A percentile compares a stretch with the other conserved stretches of the same genome.
Evolutionary conservation across 2,113 vertebrate genomes (phyloP).

Genomic region (Bubalus kerabau): DNA sequence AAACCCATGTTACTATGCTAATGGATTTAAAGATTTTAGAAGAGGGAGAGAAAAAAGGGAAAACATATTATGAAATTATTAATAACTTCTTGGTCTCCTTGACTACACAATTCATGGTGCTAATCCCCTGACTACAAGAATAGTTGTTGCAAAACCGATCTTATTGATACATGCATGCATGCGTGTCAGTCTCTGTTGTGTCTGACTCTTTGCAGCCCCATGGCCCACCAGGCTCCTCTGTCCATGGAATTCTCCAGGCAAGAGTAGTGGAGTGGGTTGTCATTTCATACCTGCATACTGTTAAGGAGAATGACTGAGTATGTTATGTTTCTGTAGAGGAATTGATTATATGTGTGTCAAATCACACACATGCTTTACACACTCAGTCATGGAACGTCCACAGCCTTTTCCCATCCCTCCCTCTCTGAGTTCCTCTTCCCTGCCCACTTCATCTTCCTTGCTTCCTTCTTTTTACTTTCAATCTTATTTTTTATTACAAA

Average conservation of each 20-base stretch:
- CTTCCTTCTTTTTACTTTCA: neutral
- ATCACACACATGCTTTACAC: fast-evolving
- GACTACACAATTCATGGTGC: neutral
- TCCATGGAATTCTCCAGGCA: neutral
- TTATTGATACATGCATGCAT: neutral
- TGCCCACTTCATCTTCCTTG: fast-evolving
- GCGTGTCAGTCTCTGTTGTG: fast-evolving
- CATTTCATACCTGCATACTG: neutral
- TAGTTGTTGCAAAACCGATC: neutral
- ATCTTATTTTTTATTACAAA: neutral
- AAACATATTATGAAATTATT: neutral
- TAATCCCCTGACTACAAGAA: neutral
- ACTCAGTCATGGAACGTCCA: fast-evolving
- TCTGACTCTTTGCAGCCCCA: neutral
- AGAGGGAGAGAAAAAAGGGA: neutral
- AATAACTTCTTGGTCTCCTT: neutral
- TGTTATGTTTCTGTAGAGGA: neutral
- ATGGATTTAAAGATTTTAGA: neutral
- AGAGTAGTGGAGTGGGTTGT: neutral
- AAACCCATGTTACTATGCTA: neutral
- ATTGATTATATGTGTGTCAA: fast-evolving
- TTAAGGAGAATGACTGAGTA: neutral
- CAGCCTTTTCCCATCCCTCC: fast-evolving
- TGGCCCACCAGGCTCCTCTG: neutral
- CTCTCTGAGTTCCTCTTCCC: fast-evolving